These are phyloP conservation scores for Eupristina koningsbergeri DNA, from an alignment of 1,140 invertebrate genomes.

Conservation along the genomic window DNA sequence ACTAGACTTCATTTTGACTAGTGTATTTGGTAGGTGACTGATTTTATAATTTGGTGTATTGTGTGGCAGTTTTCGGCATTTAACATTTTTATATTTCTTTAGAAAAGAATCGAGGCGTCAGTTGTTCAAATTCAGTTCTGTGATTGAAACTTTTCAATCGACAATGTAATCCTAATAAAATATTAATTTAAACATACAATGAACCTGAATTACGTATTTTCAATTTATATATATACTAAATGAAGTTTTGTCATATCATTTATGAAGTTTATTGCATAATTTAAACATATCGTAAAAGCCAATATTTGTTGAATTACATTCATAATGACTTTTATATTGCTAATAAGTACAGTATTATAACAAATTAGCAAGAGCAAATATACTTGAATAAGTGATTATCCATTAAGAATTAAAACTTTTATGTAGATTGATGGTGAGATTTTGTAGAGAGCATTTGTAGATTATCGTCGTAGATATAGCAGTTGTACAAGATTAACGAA, in stretches of 20 bases:
- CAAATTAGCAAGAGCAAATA: background rate
- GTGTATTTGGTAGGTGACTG: slow-evolving; percentile 11
- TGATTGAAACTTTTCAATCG: background rate
- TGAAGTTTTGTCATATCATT: background rate
- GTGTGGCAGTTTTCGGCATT: slow-evolving; percentile 39
- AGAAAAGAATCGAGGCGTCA: background rate
- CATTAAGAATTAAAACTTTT: background rate
- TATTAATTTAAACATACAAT: background rate
- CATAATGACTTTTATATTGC: slow-evolving; percentile 5
- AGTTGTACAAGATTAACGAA: background rate
- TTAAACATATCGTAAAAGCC: background rate
- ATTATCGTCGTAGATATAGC: background rate
- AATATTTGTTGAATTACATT: slow-evolving; percentile 10
- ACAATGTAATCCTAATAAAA: background rate
- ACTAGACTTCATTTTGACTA: slow-evolving; percentile 22
- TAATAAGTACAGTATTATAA: background rate
- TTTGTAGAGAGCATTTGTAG: background rate
- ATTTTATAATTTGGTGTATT: slow-evolving; percentile 33
- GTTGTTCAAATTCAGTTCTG: background rate
- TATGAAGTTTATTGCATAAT: slow-evolving; percentile 23
- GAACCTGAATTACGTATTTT: background rate
- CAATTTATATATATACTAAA: background rate
- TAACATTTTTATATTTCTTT: slow-evolving; percentile 16
- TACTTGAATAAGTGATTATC: background rate
- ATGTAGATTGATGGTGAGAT: background rate